phyloP scores from a whole-genome alignment of 2,797 vertebrate genomes.

The Spinus olivaceus region DNA sequence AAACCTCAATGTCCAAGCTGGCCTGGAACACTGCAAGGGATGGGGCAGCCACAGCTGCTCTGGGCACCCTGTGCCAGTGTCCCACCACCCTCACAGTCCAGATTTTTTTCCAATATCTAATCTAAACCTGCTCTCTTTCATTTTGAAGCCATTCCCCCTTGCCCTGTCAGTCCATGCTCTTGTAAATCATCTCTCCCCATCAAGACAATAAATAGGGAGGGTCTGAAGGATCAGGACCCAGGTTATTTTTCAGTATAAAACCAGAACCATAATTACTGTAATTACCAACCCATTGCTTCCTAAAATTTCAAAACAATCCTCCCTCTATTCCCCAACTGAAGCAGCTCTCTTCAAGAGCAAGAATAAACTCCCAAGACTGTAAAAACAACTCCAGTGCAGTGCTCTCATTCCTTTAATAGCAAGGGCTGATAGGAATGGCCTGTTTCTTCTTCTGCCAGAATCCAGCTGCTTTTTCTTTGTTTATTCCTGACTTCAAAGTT shows the following conservation, averaged over 20 bases:
- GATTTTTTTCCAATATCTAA: background rate
- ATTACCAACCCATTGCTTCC: background rate
- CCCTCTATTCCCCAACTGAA: slow-evolving; percentile 41
- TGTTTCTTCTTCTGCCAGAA: slow-evolving; percentile 76
- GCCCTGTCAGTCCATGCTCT: background rate
- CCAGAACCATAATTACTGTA: background rate
- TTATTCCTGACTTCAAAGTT: slow-evolving; percentile 77
- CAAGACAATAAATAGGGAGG: background rate
- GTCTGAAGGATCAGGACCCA: background rate
- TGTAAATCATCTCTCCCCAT: background rate
- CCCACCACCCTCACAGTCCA: background rate
- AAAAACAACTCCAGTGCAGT: slow-evolving; percentile 43
- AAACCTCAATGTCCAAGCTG: rapidly evolving
- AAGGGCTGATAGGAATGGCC: slow-evolving; percentile 53
- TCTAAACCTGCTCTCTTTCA: background rate
- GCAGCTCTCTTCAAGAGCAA: slow-evolving; percentile 44
- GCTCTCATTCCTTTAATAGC: slow-evolving; percentile 58
- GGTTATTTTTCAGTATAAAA: background rate
- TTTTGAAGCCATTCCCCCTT: background rate
- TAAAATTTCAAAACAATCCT: slow-evolving; percentile 7
- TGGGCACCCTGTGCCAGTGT: background rate
- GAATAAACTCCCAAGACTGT: slow-evolving; percentile 54
- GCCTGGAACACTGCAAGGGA: rapidly evolving
- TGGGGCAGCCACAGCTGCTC: background rate
- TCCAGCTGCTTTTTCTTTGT: slow-evolving; percentile 74